phyloP scores from a whole-genome alignment of 2,888 invertebrate species.

The Entomobrya proxima region DNA sequence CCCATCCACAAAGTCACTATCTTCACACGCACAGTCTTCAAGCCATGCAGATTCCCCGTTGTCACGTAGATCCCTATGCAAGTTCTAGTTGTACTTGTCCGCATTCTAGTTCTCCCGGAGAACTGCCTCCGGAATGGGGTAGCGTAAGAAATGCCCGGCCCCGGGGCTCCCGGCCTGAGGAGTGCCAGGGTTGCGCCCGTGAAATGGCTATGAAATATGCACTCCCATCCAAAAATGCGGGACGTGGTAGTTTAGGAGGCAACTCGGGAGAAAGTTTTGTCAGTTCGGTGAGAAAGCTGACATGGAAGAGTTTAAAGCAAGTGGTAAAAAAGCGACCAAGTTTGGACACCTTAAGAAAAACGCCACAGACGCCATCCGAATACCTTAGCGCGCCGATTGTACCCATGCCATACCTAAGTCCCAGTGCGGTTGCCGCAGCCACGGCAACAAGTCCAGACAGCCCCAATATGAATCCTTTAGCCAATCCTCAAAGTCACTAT shows the following conservation, averaged over 20 bases:
- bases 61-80: constrained; percentile 71
- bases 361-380: constrained; percentile 33
- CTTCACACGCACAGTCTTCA: constrained; percentile 53
- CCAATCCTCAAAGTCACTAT: constrained; percentile 42
- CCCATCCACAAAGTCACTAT: constrained; percentile 39
- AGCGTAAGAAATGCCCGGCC: constrained; percentile 51
- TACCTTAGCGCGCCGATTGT: constrained; percentile 43
- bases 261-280: constrained; percentile 54
- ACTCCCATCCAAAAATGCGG: neutral
- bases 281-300: constrained; percentile 73
- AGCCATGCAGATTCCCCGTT: constrained; percentile 69
- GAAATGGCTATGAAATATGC: constrained; percentile 68
- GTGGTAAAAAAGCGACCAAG: constrained; percentile 75
- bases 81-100: constrained; percentile 68
- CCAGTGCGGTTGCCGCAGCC: constrained; percentile 24
- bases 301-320: constrained; percentile 75
- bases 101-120: too few species aligned
- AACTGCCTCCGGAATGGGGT: neutral
- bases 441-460: constrained; percentile 14
- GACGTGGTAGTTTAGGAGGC: neutral
- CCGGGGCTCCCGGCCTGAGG: too few species aligned
- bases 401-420: constrained; percentile 50
- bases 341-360: constrained; percentile 72
- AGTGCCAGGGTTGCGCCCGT: constrained; percentile 43
- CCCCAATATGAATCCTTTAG: constrained; percentile 49